Evolutionary conservation across 2,113 vertebrate genomes (phyloP), one percentile per base, ranked within the genome.

Genomic region (Tetrao urogallus): DNA sequence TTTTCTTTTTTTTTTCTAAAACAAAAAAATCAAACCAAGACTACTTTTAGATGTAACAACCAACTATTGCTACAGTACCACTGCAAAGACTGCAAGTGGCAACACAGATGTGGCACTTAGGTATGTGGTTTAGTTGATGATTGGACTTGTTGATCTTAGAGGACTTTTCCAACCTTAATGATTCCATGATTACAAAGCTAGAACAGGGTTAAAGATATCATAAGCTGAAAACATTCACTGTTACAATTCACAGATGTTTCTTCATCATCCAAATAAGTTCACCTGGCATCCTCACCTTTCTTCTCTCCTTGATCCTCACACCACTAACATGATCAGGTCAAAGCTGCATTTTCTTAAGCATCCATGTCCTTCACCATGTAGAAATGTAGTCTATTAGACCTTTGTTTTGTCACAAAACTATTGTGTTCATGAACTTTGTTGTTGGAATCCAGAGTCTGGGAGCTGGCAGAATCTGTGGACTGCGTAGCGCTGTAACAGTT

Each of bases 281-380:
- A 85, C 88, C 65, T 89, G 88, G 27, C 48, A 92, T 90, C 38
- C 86, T 94, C 89, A 96, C 93, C 93, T 94, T 93, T 83, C 48
- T 95, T 66, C 25, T 81, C 47, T 91, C 67, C 71, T 93, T 72
- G 82, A 90, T 93, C 93, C 94, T 90, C 92, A 64, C 42, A 82
- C 10, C 90, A 84, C 71, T 92, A 93, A 71, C 71, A 78, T 9
- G 52, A 77, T 61, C 89, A 86, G 77, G 82, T 88, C 73, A 75
- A 93, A 92, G 83, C 1, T 69, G 89, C 45, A 24, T 86, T 95
- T 94, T 84, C 88, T 85, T 81, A 88, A 79, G 27, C 52, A 90
- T 84, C 63, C 72, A 32, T 12, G 64, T 92, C 79, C 83, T 83
- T 77, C 43, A 58, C 40, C 47, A 65, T 32, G 92, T 80, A 32